Conservation (phyloP, 2,113 vertebrate genomes). For the Trachemys scripta region DNA sequence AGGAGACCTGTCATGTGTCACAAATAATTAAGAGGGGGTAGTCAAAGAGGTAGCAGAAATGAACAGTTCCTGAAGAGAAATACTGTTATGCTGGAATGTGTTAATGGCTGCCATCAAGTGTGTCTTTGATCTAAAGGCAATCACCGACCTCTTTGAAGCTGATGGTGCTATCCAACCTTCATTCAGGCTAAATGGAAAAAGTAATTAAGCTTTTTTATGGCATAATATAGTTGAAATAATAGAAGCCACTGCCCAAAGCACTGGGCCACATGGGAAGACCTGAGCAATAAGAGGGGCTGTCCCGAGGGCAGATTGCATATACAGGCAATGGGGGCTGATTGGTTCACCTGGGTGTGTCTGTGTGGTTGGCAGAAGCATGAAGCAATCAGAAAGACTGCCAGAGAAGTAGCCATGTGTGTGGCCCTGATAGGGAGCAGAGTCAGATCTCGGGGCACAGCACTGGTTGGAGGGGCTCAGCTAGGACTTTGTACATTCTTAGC, state of each 20-base stretch:
- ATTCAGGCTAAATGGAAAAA: slow-evolving; percentile 55
- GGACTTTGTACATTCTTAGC: neutral
- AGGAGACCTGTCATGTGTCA: neutral
- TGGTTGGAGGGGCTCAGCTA: fast-evolving
- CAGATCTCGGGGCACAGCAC: neutral
- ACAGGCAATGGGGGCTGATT: neutral
- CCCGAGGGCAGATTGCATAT: neutral
- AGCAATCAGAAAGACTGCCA: neutral
- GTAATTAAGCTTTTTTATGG: slow-evolving; percentile 49
- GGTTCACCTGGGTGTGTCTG: neutral
- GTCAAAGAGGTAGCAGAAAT: neutral
- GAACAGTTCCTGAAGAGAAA: neutral
- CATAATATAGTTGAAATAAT: slow-evolving; percentile 30
- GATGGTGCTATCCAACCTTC: slow-evolving; percentile 59
- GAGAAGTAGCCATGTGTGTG: neutral
- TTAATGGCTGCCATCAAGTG: slow-evolving; percentile 29
- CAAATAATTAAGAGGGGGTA: neutral
- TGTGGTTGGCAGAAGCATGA: neutral
- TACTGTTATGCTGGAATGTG: neutral
- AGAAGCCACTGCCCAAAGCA: neutral
- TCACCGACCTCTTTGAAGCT: slow-evolving; percentile 45
- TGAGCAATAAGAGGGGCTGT: neutral
- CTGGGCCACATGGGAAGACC: neutral
- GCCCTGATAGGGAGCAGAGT: neutral
- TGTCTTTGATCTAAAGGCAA: slow-evolving; percentile 44